Percentiles rank a stretch among this genome's conserved stretches.
Evolutionary conservation across 1,140 invertebrate genomes (phyloP).

Genomic region (Subanguina moxae): DNA sequence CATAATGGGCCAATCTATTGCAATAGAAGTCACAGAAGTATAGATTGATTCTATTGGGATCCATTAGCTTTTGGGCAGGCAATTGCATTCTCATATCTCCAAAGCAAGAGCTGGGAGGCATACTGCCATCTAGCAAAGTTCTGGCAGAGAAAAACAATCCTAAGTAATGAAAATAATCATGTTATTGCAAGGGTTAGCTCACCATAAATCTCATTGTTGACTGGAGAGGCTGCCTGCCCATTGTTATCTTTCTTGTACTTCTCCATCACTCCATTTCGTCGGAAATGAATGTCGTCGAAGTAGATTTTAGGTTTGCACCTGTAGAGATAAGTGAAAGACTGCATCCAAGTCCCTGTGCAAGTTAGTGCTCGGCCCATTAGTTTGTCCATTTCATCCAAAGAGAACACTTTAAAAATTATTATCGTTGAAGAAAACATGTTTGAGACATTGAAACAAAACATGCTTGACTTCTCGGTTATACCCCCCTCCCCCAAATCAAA

Average conservation of each 20-base stretch:
- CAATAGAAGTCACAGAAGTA: constrained; percentile 52
- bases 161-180: constrained; percentile 2
- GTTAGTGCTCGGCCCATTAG: constrained; percentile 24
- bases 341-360: constrained; percentile 28
- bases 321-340: constrained; percentile 39
- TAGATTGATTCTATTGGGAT: constrained; percentile 20
- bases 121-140: constrained; percentile 25
- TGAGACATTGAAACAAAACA: not conserved
- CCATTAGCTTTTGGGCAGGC: constrained; percentile 21
- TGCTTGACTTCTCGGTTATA: too few species aligned
- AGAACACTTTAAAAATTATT: constrained; percentile 24
- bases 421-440: not conserved
- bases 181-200: constrained; percentile 24
- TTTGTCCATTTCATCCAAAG: constrained; percentile 28
- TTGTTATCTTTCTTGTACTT: constrained; percentile 56
- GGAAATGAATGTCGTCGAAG: constrained; percentile 49
- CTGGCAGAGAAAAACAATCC: constrained; percentile 33
- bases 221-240: constrained; percentile 52
- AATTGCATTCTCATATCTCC: constrained; percentile 43
- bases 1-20: constrained; percentile 35
- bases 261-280: constrained; percentile 45
- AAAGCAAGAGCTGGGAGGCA: constrained; percentile 36
- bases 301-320: constrained; percentile 56
- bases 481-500: too few species aligned
- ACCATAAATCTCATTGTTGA: constrained; percentile 45